Evolutionary conservation across 2,113 vertebrate genomes (phyloP), one percentile per base, ranked within the genome.

Genomic region (Piprites chloris): DNA sequence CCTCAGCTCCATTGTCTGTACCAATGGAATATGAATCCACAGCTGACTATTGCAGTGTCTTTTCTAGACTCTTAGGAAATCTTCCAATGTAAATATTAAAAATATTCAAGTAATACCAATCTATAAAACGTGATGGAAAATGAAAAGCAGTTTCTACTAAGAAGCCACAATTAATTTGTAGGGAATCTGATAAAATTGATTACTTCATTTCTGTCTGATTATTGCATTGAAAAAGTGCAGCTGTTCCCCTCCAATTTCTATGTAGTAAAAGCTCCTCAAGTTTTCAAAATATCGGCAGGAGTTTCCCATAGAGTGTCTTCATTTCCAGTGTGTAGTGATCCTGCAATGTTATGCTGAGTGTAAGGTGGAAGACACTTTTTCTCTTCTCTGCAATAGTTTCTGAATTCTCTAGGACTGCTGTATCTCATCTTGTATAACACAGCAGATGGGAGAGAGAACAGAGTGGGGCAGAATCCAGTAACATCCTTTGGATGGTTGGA

Each of bases 371-470:
- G 33, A 52, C 10, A 35, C 11, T 69, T 80, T 89, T 84, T 63
- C 55, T 91, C 85, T 85, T 47, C 37, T 95, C 74, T 81, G 58
- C 63, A 58, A 13, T 69, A 83, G 80, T 90, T 87, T 52, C 55
- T 33, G 68, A 91, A 80, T 95, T 96, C 95, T 95, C 56, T 47
- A 62, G 89, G 76, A 95, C 88, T 96, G 93, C 83, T 95, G 86
- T 66, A 87, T 50, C 83, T 96, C 79, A 53, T 97, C 96, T 97
- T 94, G 95, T 89, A 96, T 96, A 97, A 94, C 85, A 50, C 77
- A 98, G 88, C 98, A 98, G 97, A 98, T 98, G 97, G 96, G 56
- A 95, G 79, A 96, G 90, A 83, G 90, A 97, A 96, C 39, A 61
- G 84, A 97, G 94, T 68, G 91, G 58, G 92, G 94, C 74, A 95